Evolutionary conservation across 2,888 invertebrate species (phyloP).

Genomic region (Lasioglossum oenotherae): DNA sequence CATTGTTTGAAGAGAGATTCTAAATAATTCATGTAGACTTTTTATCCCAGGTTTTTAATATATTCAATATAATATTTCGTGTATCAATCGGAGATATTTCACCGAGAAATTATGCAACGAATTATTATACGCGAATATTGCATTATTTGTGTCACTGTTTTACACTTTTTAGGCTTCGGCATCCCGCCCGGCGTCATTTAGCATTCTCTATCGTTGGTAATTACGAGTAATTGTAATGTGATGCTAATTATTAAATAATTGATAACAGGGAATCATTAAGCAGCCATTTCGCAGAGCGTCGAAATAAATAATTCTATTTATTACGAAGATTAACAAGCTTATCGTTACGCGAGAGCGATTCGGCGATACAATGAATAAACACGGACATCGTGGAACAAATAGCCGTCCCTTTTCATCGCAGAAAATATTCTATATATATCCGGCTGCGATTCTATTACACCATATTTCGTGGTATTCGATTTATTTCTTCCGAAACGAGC

Average conservation of each 20-base stretch:
- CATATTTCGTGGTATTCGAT: background rate
- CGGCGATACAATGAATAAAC: background rate
- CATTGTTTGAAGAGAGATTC: background rate
- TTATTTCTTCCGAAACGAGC: background rate
- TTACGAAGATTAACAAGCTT: slow-evolving; percentile 55
- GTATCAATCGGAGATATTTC: background rate
- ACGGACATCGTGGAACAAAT: background rate
- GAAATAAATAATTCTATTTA: slow-evolving; percentile 48
- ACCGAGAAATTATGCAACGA: background rate
- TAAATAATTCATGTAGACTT: background rate
- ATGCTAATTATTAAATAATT: slow-evolving; percentile 52
- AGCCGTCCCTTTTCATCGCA: background rate
- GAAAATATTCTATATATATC: background rate
- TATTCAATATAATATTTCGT: background rate
- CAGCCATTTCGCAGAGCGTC: slow-evolving; percentile 32
- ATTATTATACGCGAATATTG: background rate
- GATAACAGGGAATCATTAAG: slow-evolving; percentile 30
- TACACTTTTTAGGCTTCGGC: background rate
- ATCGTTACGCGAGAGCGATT: background rate
- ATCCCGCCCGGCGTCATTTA: slow-evolving; percentile 2
- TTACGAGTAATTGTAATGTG: slow-evolving; percentile 50
- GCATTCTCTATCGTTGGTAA: slow-evolving; percentile 29
- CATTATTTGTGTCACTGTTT: background rate
- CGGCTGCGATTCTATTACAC: background rate
- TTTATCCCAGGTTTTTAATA: background rate